These are phyloP conservation scores for Rhadinocentrus ornatus DNA, from an alignment of 2,797 vertebrate species.

Conservation along the genomic window DNA sequence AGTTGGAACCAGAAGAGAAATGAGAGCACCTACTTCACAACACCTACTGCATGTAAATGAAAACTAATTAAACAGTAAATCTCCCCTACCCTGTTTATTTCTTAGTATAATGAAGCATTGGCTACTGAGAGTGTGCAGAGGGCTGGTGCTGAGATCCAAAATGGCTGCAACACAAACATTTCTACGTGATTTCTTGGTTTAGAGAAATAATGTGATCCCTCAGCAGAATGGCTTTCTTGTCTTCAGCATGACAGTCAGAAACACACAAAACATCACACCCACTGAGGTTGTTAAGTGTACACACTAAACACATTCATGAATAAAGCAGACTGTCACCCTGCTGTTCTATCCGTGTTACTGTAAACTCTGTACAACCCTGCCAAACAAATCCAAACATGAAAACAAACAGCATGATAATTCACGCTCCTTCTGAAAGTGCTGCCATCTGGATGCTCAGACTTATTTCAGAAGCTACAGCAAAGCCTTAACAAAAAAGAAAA, in stretches of 20 bases:
- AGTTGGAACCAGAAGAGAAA: constrained; percentile 35
- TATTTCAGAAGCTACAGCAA: not conserved
- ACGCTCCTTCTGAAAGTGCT: not conserved
- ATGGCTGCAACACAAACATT: not conserved
- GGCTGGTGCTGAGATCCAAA: constrained; percentile 9
- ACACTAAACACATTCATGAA: constrained; percentile 26
- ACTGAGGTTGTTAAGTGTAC: constrained; percentile 3
- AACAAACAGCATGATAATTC: constrained; percentile 16
- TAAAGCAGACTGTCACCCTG: constrained; percentile 39
- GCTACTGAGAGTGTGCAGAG: constrained; percentile 7
- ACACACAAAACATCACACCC: constrained; percentile 16
- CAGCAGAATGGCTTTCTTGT: constrained; percentile 8
- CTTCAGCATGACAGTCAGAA: not conserved
- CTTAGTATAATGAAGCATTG: constrained; percentile 48
- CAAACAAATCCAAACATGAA: constrained; percentile 10
- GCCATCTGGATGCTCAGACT: constrained; percentile 17
- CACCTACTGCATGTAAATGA: constrained; percentile 63
- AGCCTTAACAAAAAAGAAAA: not conserved
- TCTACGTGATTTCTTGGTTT: constrained; percentile 28
- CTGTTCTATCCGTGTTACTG: constrained; percentile 23
- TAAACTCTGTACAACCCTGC: constrained; percentile 28
- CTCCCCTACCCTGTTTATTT: constrained; percentile 25
- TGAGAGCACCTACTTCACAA: constrained; percentile 39
- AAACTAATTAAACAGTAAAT: constrained; percentile 58
- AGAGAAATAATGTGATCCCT: constrained; percentile 9